Base-by-base conservation (phyloP, 2,113 vertebrate species). In the Corvus moneduloides region DNA sequence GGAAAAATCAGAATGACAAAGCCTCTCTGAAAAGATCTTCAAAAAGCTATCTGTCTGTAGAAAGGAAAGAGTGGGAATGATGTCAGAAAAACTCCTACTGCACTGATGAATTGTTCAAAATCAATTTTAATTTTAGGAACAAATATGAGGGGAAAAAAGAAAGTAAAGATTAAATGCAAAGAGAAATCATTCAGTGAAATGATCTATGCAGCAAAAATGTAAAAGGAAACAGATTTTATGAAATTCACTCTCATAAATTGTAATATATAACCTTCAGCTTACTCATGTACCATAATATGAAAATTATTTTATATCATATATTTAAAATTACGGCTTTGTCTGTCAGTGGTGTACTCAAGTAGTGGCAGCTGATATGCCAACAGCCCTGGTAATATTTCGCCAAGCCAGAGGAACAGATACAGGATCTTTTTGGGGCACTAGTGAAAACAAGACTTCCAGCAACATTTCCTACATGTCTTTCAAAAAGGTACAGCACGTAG, bases 91-190 rank as follows among this genome's bases (percentile, higher is more conserved):
- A 44, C 55, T 87, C 32, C 21, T 39, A 68, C 24, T 43, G 43
- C 15, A 27, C 20, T 76, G 52, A 91, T 78, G 43, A 88, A 95
- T 91, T 71, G 64, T 54, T 90, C 55, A 87, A 91, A 92, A 93
- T 94, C 46, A 73, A 91, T 93, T 96, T 93, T 91, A 94, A 93
- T 93, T 95, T 85, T 66, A 58, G 61, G 23, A 92, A 75, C 18
- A 92, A 88, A 94, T 92, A 89, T 6, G 3, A n/a, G 15, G 12
- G 21, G 5, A 0, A 7, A 5, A 22, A 67, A 37, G 37, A 69
- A 89, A 64, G 19, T 24, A 54, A 89, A 92, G 39, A 92, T 80
- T 90, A 87, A 94, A 87, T 68, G 48, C 54, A 96, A 93, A 73
- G 74, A 58, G 39, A 86, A 76, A 87, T 78, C 52, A 77, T 78